Percentiles rank a stretch among this genome's conserved stretches.
Conservation (phyloP, 2,797 vertebrate genomes). For the Martes flavigula region DNA sequence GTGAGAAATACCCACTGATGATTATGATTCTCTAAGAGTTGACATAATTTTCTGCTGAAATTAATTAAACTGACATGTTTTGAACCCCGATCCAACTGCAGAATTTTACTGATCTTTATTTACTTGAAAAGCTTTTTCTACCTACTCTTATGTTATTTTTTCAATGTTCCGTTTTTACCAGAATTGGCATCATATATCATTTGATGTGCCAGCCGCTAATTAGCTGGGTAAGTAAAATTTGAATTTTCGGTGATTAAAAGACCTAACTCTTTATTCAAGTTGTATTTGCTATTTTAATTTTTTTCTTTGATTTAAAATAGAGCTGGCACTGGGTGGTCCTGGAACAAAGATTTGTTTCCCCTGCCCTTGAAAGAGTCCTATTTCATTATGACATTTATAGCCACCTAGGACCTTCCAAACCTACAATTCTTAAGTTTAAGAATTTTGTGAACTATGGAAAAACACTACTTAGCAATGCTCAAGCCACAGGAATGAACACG, state of each 20-base stretch:
- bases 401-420: slow-evolving; percentile 10
- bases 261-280: slow-evolving; percentile 55
- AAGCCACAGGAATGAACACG: neutral
- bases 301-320: slow-evolving; percentile 65
- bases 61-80: slow-evolving; percentile 37
- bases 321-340: slow-evolving; percentile 4
- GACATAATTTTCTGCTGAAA: slow-evolving; percentile 43
- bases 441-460: slow-evolving; percentile 30
- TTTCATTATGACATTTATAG: slow-evolving; percentile 13
- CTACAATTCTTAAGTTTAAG: slow-evolving; percentile 35
- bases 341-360: slow-evolving; percentile 29
- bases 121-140: slow-evolving; percentile 55
- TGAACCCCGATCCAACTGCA: slow-evolving; percentile 29
- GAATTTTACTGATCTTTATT: slow-evolving; percentile 52
- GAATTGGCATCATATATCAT: slow-evolving; percentile 59
- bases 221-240: slow-evolving; percentile 67
- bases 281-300: slow-evolving; percentile 54
- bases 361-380: slow-evolving; percentile 56
- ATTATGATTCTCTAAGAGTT: neutral
- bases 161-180: slow-evolving; percentile 58
- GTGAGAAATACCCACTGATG: neutral
- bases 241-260: slow-evolving; percentile 67
- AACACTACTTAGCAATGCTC: neutral
- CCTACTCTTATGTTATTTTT: slow-evolving; percentile 58
- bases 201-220: slow-evolving; percentile 74